These are phyloP conservation scores for Corapipo altera DNA, from an alignment of 2,113 vertebrate genomes.

Conservation along the genomic window DNA sequence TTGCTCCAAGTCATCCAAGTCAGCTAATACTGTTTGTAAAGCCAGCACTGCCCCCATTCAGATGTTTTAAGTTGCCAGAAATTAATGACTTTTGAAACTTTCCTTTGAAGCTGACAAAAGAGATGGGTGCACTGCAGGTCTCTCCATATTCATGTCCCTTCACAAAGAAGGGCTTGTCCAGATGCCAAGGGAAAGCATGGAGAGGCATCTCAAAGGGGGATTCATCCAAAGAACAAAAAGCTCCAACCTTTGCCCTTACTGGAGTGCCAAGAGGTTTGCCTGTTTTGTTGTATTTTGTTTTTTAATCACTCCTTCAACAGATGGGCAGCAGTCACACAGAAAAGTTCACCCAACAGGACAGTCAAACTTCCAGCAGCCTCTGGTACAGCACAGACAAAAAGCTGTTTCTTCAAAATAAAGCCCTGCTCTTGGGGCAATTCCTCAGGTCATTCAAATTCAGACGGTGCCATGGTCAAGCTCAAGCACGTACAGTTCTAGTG, in stretches of 20 bases:
- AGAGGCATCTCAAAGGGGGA: slow-evolving; percentile 34
- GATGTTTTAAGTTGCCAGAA: not conserved
- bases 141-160: slow-evolving; percentile 47
- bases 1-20: slow-evolving; percentile 27
- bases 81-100: slow-evolving; percentile 25
- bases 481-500: not conserved
- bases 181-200: not conserved
- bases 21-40: slow-evolving; percentile 31
- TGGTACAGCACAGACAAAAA: not conserved
- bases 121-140: not conserved
- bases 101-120: slow-evolving; percentile 27
- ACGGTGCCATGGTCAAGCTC: not conserved
- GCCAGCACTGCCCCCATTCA: not conserved
- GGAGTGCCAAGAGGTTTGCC: not conserved
- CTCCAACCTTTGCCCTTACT: slow-evolving; percentile 30
- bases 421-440: not conserved
- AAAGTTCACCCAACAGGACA: not conserved
- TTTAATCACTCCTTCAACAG: not conserved
- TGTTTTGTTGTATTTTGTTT: not conserved
- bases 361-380: not conserved
- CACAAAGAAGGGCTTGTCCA: slow-evolving; percentile 39
- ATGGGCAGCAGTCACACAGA: not conserved
- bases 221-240: slow-evolving; percentile 47
- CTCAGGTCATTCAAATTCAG: not conserved
- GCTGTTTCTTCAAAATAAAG: not conserved